phyloP scores from a whole-genome alignment of 2,113 vertebrate genomes.

The Sylvia atricapilla region DNA sequence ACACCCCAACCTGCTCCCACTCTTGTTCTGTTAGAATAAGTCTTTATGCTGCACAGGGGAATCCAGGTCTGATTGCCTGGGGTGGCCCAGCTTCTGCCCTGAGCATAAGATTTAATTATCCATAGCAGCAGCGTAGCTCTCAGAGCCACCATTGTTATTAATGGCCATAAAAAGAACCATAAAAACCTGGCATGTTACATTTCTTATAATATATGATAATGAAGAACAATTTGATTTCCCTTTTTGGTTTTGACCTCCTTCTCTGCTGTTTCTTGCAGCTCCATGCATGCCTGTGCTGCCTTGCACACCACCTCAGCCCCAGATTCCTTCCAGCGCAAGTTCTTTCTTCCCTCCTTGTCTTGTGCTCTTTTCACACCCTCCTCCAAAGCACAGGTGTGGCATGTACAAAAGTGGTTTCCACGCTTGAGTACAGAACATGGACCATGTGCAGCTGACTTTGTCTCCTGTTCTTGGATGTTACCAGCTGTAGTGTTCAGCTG shows the following conservation, averaged over 20 bases:
- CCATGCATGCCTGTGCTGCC: not conserved
- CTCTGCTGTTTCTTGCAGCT: not conserved
- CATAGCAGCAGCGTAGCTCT: conserved; percentile 28
- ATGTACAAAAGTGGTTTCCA: not conserved
- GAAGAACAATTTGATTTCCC: conserved; percentile 20
- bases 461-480: not conserved
- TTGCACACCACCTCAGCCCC: not conserved
- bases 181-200: conserved; percentile 31
- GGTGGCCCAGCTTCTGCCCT: not conserved
- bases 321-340: not conserved
- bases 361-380: not conserved
- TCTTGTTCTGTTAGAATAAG: not conserved
- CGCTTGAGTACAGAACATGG: not conserved
- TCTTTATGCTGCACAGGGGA: not conserved
- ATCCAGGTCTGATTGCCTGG: not conserved
- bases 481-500: not conserved
- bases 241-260: conserved; percentile 34
- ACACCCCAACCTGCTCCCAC: not conserved
- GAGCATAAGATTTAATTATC: conserved; percentile 59
- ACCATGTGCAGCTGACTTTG: not conserved
- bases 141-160: conserved; percentile 61
- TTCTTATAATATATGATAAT: conserved; percentile 41
- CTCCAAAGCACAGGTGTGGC: not conserved
- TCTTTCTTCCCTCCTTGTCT: not conserved
- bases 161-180: conserved; percentile 58